These are phyloP conservation scores for Pseudachorutes palmiensis DNA, from an alignment of 1,140 invertebrate genomes.

Conservation along the genomic window DNA sequence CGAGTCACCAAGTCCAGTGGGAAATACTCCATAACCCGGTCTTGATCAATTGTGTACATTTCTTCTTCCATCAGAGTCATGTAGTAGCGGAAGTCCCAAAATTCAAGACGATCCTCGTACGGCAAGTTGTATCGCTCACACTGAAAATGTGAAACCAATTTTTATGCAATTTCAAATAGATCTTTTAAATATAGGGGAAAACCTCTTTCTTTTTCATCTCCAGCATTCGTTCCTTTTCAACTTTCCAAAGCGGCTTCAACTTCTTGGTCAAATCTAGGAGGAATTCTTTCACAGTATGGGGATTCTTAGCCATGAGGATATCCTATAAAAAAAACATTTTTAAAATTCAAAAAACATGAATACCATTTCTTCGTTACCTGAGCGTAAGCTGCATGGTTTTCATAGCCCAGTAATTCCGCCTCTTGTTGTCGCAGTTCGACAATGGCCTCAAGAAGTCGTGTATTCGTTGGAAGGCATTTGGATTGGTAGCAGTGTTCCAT, in stretches of 20 bases:
- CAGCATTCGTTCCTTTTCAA: slow-evolving; percentile 45
- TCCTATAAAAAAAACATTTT: slow-evolving; percentile 40
- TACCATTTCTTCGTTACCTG: slow-evolving; percentile 27
- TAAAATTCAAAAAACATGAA: background rate
- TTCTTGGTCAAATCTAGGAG: slow-evolving; percentile 45
- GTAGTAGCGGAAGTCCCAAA: slow-evolving; percentile 50
- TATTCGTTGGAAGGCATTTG: slow-evolving; percentile 49
- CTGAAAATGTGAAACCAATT: slow-evolving; percentile 39
- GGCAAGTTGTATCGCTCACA: slow-evolving; percentile 45
- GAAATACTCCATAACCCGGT: slow-evolving; percentile 50
- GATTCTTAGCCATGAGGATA: slow-evolving; percentile 51
- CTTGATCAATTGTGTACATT: slow-evolving; percentile 49
- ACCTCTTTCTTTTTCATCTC: slow-evolving; percentile 49
- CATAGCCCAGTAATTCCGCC: slow-evolving; percentile 46
- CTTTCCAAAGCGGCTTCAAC: slow-evolving; percentile 46
- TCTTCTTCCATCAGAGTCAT: slow-evolving; percentile 48
- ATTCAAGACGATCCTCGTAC: slow-evolving; percentile 46
- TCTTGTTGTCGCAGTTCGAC: slow-evolving; percentile 47
- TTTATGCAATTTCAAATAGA: too few relatives aligned
- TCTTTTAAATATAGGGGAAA: too few relatives aligned
- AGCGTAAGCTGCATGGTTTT: slow-evolving; percentile 47
- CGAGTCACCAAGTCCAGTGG: slow-evolving; percentile 48
- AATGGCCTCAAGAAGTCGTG: slow-evolving; percentile 48
- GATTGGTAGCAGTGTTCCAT: slow-evolving; percentile 48
- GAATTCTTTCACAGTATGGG: slow-evolving; percentile 47